A percentile compares a stretch with the other conserved stretches of the same genome.
These are phyloP conservation scores for Epinotia bilunana DNA, from an alignment of 2,888 invertebrate genomes.

Conservation along the genomic window DNA sequence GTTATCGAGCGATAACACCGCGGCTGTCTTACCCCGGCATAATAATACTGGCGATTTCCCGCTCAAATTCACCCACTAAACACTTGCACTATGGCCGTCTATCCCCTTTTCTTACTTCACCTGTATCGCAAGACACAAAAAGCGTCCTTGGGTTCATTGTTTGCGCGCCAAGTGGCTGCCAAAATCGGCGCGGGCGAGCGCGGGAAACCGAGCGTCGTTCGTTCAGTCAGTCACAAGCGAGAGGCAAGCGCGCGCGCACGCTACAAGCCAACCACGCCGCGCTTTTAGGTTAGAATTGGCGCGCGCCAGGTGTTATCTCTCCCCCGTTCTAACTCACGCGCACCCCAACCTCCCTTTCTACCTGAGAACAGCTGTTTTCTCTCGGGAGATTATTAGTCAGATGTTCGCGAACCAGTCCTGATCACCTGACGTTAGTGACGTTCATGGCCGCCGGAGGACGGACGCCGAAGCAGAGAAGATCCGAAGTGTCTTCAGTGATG, in stretches of 20 bases:
- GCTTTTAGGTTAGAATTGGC: conserved; percentile 82
- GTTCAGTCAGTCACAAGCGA: conserved; percentile 66
- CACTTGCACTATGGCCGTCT: conserved; percentile 33
- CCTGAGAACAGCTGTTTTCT: conserved; percentile 82
- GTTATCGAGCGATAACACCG: conserved; percentile 38
- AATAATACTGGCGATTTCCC: background rate
- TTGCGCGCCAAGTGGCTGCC: conserved; percentile 82
- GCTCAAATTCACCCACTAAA: conserved; percentile 16
- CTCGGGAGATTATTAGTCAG: conserved; percentile 82
- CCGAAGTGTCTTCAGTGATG: conserved; percentile 72
- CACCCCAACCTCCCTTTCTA: conserved; percentile 62
- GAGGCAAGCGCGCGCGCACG: conserved; percentile 68
- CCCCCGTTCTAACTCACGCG: conserved; percentile 67
- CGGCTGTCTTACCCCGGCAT: conserved; percentile 17
- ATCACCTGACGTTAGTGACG: conserved; percentile 81
- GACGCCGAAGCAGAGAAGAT: conserved; percentile 78
- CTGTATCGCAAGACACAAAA: conserved; percentile 77
- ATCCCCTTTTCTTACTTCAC: conserved; percentile 73
- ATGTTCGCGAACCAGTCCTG: conserved; percentile 80
- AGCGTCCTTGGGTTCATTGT: conserved; percentile 81
- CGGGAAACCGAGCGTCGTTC: conserved; percentile 74
- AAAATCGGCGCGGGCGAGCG: conserved; percentile 74
- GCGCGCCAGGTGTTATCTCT: conserved; percentile 80
- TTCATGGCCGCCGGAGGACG: conserved; percentile 79
- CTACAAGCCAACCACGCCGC: conserved; percentile 59